Conservation (phyloP, 2,113 vertebrate genomes). For the Shinisaurus crocodilurus region DNA sequence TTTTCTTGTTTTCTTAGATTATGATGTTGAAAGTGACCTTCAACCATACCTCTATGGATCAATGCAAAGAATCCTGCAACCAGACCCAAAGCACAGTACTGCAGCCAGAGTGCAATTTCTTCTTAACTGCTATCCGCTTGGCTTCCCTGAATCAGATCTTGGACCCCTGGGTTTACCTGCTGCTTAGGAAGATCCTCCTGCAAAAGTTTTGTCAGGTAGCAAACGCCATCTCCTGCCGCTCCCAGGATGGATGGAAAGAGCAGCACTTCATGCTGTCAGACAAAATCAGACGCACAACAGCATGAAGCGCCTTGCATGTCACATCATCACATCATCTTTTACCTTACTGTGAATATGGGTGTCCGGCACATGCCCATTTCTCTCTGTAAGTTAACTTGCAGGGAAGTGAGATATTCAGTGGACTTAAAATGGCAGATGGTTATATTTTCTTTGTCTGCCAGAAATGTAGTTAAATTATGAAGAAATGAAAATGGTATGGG, state of each 20-base stretch:
- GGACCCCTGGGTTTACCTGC: slow-evolving; percentile 97
- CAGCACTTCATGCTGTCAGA: slow-evolving; percentile 68
- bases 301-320: slow-evolving; percentile 59
- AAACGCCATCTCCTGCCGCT: slow-evolving; percentile 87
- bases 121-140: slow-evolving; percentile 89
- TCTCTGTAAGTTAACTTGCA: neutral
- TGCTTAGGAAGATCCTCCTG: slow-evolving; percentile 92
- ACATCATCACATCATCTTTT: slow-evolving; percentile 11
- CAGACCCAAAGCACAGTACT: slow-evolving; percentile 47
- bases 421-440: slow-evolving; percentile 34
- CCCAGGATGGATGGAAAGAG: slow-evolving; percentile 79
- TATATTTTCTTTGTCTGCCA: slow-evolving; percentile 40
- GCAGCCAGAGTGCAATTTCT: slow-evolving; percentile 84
- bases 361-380: slow-evolving; percentile 5
- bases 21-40: slow-evolving; percentile 91
- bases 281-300: slow-evolving; percentile 70
- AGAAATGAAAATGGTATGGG: slow-evolving; percentile 30
- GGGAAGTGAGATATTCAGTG: slow-evolving; percentile 10
- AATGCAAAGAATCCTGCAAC: slow-evolving; percentile 69
- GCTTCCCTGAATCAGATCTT: slow-evolving; percentile 98
- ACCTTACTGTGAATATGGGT: slow-evolving; percentile 57
- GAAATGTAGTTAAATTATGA: slow-evolving; percentile 24
- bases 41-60: slow-evolving; percentile 80
- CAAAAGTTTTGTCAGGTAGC: slow-evolving; percentile 90
- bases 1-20: slow-evolving; percentile 74